phyloP scores from a whole-genome alignment of 2,888 invertebrate species.

The Torymus tubicola region DNA sequence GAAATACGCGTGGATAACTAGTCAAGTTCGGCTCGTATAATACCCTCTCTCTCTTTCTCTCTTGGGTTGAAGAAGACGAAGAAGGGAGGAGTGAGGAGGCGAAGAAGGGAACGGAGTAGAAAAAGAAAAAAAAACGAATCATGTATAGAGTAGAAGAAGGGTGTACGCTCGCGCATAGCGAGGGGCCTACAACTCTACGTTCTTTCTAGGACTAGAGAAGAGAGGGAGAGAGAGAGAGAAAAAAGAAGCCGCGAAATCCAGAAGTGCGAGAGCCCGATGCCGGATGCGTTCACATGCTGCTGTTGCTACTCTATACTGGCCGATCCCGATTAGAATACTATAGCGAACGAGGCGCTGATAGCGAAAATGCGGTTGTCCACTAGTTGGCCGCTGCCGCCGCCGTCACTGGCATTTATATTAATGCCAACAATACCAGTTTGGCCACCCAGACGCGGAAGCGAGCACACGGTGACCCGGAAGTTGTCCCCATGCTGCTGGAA shows the following conservation, averaged over 20 bases:
- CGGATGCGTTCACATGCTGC: slow-evolving; percentile 72
- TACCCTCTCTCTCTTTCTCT: slow-evolving; percentile 22
- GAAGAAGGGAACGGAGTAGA: neutral
- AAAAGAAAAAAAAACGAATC: slow-evolving; percentile 12
- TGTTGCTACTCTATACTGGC: too few relatives aligned
- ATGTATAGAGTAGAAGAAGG: slow-evolving; percentile 1
- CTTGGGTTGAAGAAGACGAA: neutral
- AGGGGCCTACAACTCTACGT: neutral
- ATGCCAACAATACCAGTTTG: slow-evolving; percentile 39
- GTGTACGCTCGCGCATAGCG: neutral
- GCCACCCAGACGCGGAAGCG: too few relatives aligned
- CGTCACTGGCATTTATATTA: slow-evolving; percentile 18
- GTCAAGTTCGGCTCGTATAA: slow-evolving; percentile 61
- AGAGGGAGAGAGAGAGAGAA: slow-evolving; percentile 10
- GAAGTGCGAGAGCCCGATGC: slow-evolving; percentile 67
- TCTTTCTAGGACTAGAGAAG: slow-evolving; percentile 1
- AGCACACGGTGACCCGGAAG: too few relatives aligned
- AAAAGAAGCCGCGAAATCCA: slow-evolving; percentile 61
- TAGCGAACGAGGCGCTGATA: slow-evolving; percentile 59
- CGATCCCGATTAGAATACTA: slow-evolving; percentile 76
- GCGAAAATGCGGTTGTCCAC: slow-evolving; percentile 51
- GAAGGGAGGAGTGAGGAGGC: slow-evolving; percentile 22
- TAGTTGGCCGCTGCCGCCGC: neutral
- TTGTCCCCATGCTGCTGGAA: too few relatives aligned
- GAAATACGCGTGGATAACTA: slow-evolving; percentile 71